Percentiles rank a stretch among this genome's conserved stretches.
Conservation (phyloP, 2,888 invertebrate species). For the Calameuta pallipes region DNA sequence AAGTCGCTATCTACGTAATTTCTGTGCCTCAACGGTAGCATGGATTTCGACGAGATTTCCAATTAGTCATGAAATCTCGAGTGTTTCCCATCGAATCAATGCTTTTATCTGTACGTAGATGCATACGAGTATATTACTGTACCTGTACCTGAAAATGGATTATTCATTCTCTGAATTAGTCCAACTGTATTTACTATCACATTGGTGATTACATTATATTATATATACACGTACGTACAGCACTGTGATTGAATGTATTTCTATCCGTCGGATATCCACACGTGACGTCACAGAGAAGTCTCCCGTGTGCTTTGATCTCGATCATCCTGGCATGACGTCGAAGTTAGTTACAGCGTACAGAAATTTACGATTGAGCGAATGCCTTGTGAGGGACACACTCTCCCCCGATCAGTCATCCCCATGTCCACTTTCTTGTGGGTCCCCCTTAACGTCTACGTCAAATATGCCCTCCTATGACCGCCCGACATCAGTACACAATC, state of each 20-base stretch:
- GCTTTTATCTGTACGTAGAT: neutral
- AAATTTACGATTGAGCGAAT: neutral
- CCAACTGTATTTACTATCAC: neutral
- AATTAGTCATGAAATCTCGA: neutral
- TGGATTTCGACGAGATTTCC: neutral
- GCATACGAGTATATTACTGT: neutral
- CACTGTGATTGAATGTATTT: neutral
- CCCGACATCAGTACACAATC: neutral
- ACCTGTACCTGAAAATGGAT: neutral
- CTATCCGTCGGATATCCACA: neutral
- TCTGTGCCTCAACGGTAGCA: neutral
- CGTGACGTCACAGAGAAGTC: neutral
- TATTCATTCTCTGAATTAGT: neutral
- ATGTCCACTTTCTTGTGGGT: neutral
- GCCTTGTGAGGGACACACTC: neutral
- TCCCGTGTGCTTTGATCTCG: neutral
- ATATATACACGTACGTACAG: neutral
- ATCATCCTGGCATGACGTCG: neutral
- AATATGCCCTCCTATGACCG: neutral
- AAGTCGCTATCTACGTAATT: neutral
- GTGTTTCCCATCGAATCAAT: neutral
- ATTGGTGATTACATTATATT: neutral
- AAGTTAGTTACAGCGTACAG: neutral
- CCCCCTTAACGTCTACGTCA: neutral
- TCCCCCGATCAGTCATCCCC: neutral